Evolutionary conservation across 2,113 vertebrate genomes (phyloP).

Genomic region (Sisor rabdophorus): DNA sequence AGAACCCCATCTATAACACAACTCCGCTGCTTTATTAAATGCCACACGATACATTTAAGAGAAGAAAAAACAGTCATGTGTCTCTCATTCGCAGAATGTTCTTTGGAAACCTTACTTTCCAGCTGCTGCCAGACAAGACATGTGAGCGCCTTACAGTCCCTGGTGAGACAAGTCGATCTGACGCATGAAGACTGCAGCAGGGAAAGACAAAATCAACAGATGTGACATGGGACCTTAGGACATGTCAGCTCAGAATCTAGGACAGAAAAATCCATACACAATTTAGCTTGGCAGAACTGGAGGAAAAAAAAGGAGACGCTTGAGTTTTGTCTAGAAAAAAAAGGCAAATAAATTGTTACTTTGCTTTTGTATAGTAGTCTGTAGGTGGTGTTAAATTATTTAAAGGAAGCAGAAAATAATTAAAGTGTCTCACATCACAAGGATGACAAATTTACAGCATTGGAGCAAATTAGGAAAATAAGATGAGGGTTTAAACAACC

Average conservation of each 20-base stretch:
- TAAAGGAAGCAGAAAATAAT: too few species aligned
- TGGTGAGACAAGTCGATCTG: neutral
- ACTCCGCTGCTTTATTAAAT: slow-evolving; percentile 3
- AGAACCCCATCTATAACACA: neutral
- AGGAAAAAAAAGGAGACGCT: slow-evolving; percentile 17
- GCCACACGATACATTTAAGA: neutral
- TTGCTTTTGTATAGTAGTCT: neutral
- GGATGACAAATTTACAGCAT: too few species aligned
- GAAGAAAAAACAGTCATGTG: neutral
- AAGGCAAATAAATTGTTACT: slow-evolving; percentile 18
- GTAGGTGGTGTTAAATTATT: neutral
- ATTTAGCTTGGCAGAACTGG: slow-evolving; percentile 8
- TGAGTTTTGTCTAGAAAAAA: slow-evolving; percentile 24
- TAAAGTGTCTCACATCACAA: too few species aligned
- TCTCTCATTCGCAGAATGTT: slow-evolving; percentile 1
- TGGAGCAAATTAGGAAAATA: too few species aligned
- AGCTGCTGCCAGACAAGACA: slow-evolving; percentile 8
- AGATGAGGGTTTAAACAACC: too few species aligned
- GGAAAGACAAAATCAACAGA: slow-evolving; percentile 19
- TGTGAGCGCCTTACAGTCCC: neutral
- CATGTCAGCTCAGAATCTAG: slow-evolving; percentile 25
- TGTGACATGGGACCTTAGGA: slow-evolving; percentile 13
- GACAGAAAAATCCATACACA: slow-evolving; percentile 33
- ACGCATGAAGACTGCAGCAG: slow-evolving; percentile 11
- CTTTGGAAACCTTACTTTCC: slow-evolving; percentile 2